A percentile compares a stretch with the other conserved stretches of the same genome.
phyloP scores from a whole-genome alignment of 2,888 invertebrate species.

The Timema cristinae region DNA sequence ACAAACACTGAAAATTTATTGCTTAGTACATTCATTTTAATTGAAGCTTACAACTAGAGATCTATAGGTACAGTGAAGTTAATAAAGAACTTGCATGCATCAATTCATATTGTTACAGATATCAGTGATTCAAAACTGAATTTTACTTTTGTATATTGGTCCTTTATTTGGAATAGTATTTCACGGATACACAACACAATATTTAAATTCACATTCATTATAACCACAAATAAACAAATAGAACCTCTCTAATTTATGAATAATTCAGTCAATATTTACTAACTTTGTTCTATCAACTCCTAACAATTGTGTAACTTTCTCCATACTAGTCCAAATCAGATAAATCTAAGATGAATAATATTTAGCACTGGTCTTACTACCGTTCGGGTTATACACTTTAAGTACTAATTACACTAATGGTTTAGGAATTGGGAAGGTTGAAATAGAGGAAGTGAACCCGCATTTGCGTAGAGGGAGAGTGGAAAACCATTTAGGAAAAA shows the following conservation, averaged over 20 bases:
- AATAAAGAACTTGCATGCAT: not conserved
- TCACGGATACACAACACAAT: not conserved
- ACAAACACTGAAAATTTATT: too few relatives aligned
- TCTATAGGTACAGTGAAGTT: too few relatives aligned
- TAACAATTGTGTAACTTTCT: slow-evolving; percentile 6
- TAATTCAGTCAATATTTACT: not conserved
- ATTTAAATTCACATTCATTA: not conserved
- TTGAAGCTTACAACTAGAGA: too few relatives aligned
- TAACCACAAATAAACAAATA: too few relatives aligned
- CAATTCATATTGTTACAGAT: not conserved
- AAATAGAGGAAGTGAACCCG: too few relatives aligned
- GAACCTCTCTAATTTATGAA: not conserved
- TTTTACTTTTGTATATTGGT: not conserved
- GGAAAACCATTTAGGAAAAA: too few relatives aligned
- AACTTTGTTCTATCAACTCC: not conserved
- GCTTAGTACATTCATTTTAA: too few relatives aligned
- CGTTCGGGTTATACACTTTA: too few relatives aligned
- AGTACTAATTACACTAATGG: too few relatives aligned
- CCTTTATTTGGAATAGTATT: not conserved
- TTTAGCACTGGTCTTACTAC: too few relatives aligned
- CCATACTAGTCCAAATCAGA: not conserved
- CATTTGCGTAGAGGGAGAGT: too few relatives aligned
- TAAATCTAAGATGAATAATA: not conserved
- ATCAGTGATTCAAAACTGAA: not conserved
- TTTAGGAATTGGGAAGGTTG: too few relatives aligned